phyloP scores from a whole-genome alignment of 2,888 invertebrate genomes.

The Cecidostiba fungosa region DNA sequence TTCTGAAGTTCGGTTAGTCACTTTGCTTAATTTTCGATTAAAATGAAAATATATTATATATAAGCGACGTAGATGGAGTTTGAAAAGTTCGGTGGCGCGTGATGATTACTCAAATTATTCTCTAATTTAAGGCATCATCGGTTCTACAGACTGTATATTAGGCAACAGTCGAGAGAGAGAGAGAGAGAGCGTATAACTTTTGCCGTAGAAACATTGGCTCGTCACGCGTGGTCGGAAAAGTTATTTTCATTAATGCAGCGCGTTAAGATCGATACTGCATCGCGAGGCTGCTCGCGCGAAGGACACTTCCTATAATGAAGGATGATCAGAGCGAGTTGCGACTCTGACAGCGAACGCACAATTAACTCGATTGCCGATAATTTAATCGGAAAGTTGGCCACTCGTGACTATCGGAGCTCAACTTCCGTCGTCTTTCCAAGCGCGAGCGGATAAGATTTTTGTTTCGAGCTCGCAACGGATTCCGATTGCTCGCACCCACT shows the following conservation, averaged over 20 bases:
- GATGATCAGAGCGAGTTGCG: background rate
- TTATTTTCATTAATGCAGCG: background rate
- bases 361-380: background rate
- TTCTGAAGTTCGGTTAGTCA: background rate
- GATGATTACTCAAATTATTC: constrained; percentile 34
- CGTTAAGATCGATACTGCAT: background rate
- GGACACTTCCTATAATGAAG: background rate
- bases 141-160: background rate
- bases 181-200: background rate
- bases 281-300: too few relatives aligned
- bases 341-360: background rate
- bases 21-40: constrained; percentile 39
- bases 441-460: background rate
- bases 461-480: background rate
- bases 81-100: background rate
- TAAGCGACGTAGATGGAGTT: background rate
- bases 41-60: constrained; percentile 25
- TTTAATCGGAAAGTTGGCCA: too few relatives aligned
- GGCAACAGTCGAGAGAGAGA: background rate
- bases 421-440: background rate
- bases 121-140: constrained; percentile 23
- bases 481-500: background rate
- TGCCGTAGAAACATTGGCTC: background rate
- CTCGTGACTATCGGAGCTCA: background rate
- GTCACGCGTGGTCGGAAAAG: background rate